Evolutionary conservation across 2,797 vertebrate species (phyloP).

Genomic region (Sciurus carolinensis): DNA sequence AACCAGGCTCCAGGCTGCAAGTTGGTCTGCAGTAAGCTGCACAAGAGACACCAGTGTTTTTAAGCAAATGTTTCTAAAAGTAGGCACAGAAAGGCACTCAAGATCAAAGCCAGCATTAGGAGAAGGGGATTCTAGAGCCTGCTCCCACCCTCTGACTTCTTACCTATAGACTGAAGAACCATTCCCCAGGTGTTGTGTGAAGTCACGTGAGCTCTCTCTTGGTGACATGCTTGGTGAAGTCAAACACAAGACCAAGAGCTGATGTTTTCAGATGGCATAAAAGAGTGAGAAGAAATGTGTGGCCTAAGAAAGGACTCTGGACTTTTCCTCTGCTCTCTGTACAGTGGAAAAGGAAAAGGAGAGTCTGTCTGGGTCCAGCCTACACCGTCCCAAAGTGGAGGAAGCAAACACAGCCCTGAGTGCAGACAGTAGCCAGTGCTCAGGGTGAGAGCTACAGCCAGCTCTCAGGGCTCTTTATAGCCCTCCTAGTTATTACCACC

Average conservation of each 20-base stretch:
- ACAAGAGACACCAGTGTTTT: too few relatives aligned
- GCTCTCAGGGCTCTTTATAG: slow-evolving; percentile 86
- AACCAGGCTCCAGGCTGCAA: background rate
- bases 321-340: too few relatives aligned
- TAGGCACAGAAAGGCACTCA: background rate
- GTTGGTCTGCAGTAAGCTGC: too few relatives aligned
- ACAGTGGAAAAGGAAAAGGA: fast-evolving
- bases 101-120: too few relatives aligned
- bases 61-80: background rate
- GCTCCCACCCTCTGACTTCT: background rate
- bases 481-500: slow-evolving; percentile 90
- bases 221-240: background rate
- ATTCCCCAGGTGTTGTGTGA: background rate
- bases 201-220: background rate
- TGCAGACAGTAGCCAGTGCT: background rate
- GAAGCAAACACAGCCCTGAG: background rate
- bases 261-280: background rate
- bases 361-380: background rate
- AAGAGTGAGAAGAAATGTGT: fast-evolving
- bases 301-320: too few relatives aligned
- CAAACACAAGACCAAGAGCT: background rate
- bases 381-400: background rate
- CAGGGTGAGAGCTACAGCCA: slow-evolving; percentile 62
- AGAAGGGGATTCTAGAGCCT: background rate
- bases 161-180: background rate